These are phyloP conservation scores for Coreius guichenoti DNA, from an alignment of 2,797 vertebrate species.

Conservation along the genomic window DNA sequence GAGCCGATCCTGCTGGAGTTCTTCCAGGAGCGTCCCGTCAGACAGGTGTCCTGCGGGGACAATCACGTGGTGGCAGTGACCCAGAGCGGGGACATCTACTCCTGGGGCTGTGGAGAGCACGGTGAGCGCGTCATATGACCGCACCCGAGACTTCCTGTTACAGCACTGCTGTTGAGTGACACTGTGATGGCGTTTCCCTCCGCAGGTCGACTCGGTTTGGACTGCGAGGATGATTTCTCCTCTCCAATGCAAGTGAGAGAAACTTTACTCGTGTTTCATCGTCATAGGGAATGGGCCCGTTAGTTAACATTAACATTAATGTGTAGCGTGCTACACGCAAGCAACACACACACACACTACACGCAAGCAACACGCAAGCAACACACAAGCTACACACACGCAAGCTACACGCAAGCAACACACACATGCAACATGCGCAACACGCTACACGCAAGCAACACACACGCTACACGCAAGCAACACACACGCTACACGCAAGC, in stretches of 20 bases:
- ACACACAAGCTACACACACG: too few relatives aligned
- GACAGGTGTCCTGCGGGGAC: slow-evolving; percentile 95
- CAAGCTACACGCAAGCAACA: too few relatives aligned
- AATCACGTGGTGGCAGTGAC: slow-evolving; percentile 94
- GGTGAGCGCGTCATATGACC: slow-evolving; percentile 68
- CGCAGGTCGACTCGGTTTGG: slow-evolving; percentile 92
- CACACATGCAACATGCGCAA: too few relatives aligned
- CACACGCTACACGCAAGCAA: too few relatives aligned
- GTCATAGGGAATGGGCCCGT: not conserved
- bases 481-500: too few relatives aligned
- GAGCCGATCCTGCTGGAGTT: slow-evolving; percentile 91
- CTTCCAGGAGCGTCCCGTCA: slow-evolving; percentile 89
- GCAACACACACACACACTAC: too few relatives aligned
- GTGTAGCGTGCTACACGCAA: too few relatives aligned
- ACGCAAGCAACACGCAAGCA: too few relatives aligned
- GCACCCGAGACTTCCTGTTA: not conserved
- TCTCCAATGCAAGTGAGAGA: slow-evolving; percentile 91
- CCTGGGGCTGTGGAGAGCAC: slow-evolving; percentile 95
- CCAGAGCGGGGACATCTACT: slow-evolving; percentile 87
- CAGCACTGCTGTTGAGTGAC: not conserved
- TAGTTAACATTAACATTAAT: not conserved
- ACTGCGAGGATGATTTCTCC: slow-evolving; percentile 94
- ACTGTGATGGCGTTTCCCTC: slow-evolving; percentile 1
- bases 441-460: too few relatives aligned
- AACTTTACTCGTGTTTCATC: not conserved